A percentile compares a stretch with the other conserved stretches of the same genome.
Evolutionary conservation across 2,888 invertebrate genomes (phyloP).

Genomic region (Phortica magna): DNA sequence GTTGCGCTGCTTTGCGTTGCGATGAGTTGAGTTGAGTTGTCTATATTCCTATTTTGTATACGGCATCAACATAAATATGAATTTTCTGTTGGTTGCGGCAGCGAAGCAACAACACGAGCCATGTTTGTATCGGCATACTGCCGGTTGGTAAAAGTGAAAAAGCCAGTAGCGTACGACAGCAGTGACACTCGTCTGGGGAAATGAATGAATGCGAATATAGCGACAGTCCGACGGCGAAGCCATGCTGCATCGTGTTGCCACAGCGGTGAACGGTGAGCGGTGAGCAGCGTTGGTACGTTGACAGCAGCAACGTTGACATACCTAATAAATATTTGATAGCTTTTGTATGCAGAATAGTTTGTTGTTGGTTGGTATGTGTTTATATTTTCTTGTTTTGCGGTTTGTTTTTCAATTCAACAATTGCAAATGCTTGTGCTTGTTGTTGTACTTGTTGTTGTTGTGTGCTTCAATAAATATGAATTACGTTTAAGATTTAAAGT

Average conservation of each 20-base stretch:
- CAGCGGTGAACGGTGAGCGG: too few relatives aligned
- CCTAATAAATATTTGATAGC: constrained; percentile 54
- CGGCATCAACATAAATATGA: constrained; percentile 45
- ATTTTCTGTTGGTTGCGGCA: neutral
- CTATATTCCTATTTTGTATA: constrained; percentile 3
- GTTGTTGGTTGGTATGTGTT: neutral
- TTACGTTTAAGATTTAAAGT: constrained; percentile 35
- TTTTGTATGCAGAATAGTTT: constrained; percentile 43
- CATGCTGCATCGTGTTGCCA: too few relatives aligned
- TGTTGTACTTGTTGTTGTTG: too few relatives aligned
- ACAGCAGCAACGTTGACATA: constrained; percentile 34
- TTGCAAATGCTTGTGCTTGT: constrained; percentile 10
- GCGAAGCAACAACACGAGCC: neutral
- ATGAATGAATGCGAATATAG: constrained; percentile 5
- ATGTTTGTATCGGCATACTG: neutral
- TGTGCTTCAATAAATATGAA: constrained; percentile 19
- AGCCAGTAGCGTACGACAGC: constrained; percentile 11
- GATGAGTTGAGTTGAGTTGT: neutral
- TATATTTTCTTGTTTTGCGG: neutral
- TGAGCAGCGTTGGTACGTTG: too few relatives aligned
- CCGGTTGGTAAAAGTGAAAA: neutral
- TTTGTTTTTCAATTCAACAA: neutral
- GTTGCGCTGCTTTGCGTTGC: too few relatives aligned
- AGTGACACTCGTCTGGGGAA: constrained; percentile 50
- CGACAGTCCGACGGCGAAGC: neutral